Base-by-base conservation (phyloP, 2,888 invertebrate genomes). In the Ochropleura leucogaster region DNA sequence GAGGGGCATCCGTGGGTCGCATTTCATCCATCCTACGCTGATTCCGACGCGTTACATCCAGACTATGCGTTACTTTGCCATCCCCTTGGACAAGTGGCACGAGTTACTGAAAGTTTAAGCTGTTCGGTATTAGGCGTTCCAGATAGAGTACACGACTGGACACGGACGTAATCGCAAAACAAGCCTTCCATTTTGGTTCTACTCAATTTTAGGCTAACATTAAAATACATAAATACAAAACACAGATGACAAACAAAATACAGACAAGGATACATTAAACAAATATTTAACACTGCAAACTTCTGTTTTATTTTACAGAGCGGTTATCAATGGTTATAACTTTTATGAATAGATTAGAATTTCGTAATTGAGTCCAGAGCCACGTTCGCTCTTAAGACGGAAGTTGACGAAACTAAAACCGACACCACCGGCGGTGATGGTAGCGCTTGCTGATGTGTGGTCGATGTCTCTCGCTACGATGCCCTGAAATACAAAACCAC, bases 371-470 rank as follows among this genome's bases (percentile, higher is more conserved):
- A 95, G 85, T 8, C 88, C 85, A 53, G 86, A 80, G 20, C 95
- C 93, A 10, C 95, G 92, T 66, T 90, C 91, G 72, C 95, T 94
- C 82, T 94, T 95, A 20, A 95, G 80, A 5, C 93, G 90, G 3
- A 95, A 60, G 83, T 95, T 95, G 46, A 88, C 92, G 74, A 87
- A 95, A 3, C 91, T 77, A 72, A 74, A 91, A 0, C 94, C 95
- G 3, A 94, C 87, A 5, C 95, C 95, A 14, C 95, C 95, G 0
- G 95, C 93, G 14, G 95, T 95, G 62, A 95, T 85, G 3, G 79
- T 89, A 4, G 90, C 92, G 40, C 55, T 84, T 6, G 87, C 93
- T 9, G 84, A 86, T 0, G 92, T 88, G 63, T 90, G 91, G 10
- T 92, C 89, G 8, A 90, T 47, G 75, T 95, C 95, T 77, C 93